phyloP scores from a whole-genome alignment of 2,113 vertebrate species.

The Stigmatopora argus region DNA sequence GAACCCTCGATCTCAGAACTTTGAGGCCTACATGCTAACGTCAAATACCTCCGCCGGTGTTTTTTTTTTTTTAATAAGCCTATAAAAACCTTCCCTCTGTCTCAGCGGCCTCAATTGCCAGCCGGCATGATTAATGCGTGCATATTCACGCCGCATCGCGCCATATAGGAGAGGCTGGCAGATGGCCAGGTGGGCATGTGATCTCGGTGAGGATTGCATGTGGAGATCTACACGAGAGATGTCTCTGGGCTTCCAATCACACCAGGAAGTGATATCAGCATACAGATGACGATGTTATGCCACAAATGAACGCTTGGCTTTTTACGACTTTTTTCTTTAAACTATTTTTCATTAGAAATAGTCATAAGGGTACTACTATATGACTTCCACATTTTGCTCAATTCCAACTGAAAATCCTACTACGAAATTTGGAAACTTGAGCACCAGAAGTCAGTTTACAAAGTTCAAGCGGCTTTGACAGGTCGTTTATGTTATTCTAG shows the following conservation, averaged over 20 bases:
- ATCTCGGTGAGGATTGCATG: constrained; percentile 10
- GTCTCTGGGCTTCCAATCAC: constrained; percentile 38
- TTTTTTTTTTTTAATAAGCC: constrained; percentile 67
- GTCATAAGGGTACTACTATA: not conserved
- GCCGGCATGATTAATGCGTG: constrained; percentile 68
- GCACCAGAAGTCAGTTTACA: too few relatives aligned
- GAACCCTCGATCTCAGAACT: too few relatives aligned
- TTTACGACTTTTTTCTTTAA: constrained; percentile 4
- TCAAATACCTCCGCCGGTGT: too few relatives aligned
- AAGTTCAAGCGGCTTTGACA: too few relatives aligned
- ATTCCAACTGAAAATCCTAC: too few relatives aligned
- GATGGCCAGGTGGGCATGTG: constrained; percentile 52
- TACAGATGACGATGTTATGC: constrained; percentile 23
- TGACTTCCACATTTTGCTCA: not conserved
- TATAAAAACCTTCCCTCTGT: constrained; percentile 67
- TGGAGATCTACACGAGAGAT: constrained; percentile 53
- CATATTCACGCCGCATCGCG: constrained; percentile 56
- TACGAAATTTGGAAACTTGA: too few relatives aligned
- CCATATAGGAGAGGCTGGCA: constrained; percentile 62
- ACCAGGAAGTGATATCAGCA: constrained; percentile 32
- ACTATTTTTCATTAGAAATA: constrained; percentile 4
- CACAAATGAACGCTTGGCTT: constrained; percentile 12
- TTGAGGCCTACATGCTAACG: too few relatives aligned
- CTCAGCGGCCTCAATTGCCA: constrained; percentile 55
- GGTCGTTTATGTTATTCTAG: too few relatives aligned